Evolutionary conservation across 2,113 vertebrate genomes (phyloP).

Genomic region (Mormyrus lacerda): DNA sequence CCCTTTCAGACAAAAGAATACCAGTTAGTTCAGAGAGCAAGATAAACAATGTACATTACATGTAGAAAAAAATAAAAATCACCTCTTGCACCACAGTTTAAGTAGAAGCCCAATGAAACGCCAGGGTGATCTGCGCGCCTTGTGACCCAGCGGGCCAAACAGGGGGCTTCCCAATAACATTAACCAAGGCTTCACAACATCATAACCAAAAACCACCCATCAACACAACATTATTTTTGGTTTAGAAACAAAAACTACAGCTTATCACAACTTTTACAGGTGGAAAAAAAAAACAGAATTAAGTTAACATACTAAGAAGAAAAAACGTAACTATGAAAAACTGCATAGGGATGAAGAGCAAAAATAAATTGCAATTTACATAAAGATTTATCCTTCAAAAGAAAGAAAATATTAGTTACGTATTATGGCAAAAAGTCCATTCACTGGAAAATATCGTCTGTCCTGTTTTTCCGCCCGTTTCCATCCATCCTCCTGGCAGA

Average conservation of each 20-base stretch:
- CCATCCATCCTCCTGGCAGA: background rate
- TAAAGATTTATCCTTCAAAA: conserved; percentile 34
- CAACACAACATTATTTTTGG: background rate
- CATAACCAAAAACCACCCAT: background rate
- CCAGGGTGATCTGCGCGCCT: background rate
- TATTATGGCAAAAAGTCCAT: background rate
- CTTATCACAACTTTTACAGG: conserved; percentile 35
- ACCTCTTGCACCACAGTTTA: conserved; percentile 35
- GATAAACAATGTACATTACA: conserved; percentile 1
- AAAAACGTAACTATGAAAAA: conserved; percentile 34
- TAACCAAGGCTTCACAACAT: background rate
- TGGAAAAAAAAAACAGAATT: conserved; percentile 32
- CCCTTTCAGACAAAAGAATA: background rate
- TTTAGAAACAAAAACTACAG: conserved; percentile 25
- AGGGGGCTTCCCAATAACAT: background rate
- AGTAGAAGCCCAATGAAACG: conserved; percentile 30
- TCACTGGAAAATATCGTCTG: background rate
- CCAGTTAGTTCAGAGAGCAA: background rate
- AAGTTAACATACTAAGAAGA: conserved; percentile 31
- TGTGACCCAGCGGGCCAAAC: background rate
- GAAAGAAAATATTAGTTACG: conserved; percentile 1
- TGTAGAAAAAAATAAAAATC: background rate
- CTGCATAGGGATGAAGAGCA: conserved; percentile 33
- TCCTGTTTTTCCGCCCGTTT: background rate
- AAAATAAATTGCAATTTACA: conserved; percentile 17